These are phyloP conservation scores for Podarcis lilfordi DNA, from an alignment of 2,797 vertebrate genomes.

Conservation along the genomic window DNA sequence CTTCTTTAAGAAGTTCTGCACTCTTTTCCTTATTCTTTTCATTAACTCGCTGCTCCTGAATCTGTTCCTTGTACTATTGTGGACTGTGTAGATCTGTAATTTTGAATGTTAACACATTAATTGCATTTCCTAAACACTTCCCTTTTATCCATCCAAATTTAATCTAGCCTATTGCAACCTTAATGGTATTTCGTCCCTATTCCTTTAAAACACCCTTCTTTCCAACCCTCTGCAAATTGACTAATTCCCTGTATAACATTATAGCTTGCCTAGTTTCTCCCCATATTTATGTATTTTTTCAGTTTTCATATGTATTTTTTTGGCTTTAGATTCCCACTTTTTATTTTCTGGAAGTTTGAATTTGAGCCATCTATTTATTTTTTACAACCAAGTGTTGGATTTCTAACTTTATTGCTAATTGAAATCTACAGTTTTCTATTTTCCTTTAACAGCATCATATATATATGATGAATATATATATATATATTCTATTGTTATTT, in stretches of 20 bases:
- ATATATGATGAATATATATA: too few relatives aligned
- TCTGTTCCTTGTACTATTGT: conserved; percentile 59
- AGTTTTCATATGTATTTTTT: conserved; percentile 39
- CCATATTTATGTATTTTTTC: conserved; percentile 34
- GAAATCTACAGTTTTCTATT: conserved; percentile 47
- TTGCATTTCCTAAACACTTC: conserved; percentile 62
- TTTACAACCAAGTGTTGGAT: conserved; percentile 26
- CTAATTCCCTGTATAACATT: conserved; percentile 64
- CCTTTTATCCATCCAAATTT: conserved; percentile 69
- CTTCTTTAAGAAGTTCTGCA: conserved; percentile 55
- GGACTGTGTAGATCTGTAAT: conserved; percentile 47
- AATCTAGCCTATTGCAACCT: conserved; percentile 71
- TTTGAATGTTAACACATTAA: conserved; percentile 59
- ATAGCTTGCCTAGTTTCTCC: conserved; percentile 59
- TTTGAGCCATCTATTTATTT: conserved; percentile 53
- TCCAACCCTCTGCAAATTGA: conserved; percentile 53
- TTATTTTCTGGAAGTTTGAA: conserved; percentile 47
- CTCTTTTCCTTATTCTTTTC: conserved; percentile 53
- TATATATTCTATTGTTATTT: conserved; percentile 61
- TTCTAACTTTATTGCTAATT: conserved; percentile 49
- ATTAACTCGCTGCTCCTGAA: conserved; percentile 65
- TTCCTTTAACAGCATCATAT: conserved; percentile 43
- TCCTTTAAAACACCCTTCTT: conserved; percentile 55
- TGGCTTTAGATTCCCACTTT: conserved; percentile 46
- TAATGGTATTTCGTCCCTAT: conserved; percentile 61